phyloP scores from a whole-genome alignment of 2,113 vertebrate species.

The Athene noctua region DNA sequence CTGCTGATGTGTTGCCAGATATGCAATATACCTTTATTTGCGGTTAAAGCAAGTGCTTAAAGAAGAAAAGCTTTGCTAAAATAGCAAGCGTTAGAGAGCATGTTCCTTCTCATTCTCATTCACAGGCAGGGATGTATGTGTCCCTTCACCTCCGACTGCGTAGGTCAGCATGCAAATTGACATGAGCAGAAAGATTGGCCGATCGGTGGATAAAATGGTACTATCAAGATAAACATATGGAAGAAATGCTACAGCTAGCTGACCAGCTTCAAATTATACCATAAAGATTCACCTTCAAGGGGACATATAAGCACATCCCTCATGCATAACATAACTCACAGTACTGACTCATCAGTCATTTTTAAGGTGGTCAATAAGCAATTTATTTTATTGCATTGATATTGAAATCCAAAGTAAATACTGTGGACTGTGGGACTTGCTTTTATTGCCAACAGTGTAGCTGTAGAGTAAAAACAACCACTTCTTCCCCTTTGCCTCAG shows the following conservation, averaged over 20 bases:
- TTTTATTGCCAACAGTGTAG: background rate
- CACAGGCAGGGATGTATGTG: fast-evolving
- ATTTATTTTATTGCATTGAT: slow-evolving; percentile 26
- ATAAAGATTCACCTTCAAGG: background rate
- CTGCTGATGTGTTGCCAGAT: slow-evolving; percentile 28
- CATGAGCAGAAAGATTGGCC: background rate
- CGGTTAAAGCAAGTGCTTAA: background rate
- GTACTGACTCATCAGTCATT: slow-evolving; percentile 1
- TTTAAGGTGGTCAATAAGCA: slow-evolving; percentile 29
- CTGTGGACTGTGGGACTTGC: background rate
- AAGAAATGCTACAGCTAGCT: background rate
- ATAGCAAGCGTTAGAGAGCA: background rate
- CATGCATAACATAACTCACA: background rate
- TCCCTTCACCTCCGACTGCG: background rate
- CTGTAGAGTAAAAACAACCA: background rate
- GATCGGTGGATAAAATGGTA: background rate
- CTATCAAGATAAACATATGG: background rate
- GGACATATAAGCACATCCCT: background rate
- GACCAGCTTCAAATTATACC: background rate
- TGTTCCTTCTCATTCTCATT: background rate
- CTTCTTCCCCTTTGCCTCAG: background rate
- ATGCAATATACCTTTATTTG: slow-evolving; percentile 18
- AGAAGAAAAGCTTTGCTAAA: slow-evolving; percentile 4
- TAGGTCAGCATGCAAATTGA: background rate
- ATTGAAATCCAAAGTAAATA: background rate